A percentile compares a stretch with the other conserved stretches of the same genome.
These are phyloP conservation scores for Sipha flava DNA, from an alignment of 1,140 invertebrate species.

Conservation along the genomic window DNA sequence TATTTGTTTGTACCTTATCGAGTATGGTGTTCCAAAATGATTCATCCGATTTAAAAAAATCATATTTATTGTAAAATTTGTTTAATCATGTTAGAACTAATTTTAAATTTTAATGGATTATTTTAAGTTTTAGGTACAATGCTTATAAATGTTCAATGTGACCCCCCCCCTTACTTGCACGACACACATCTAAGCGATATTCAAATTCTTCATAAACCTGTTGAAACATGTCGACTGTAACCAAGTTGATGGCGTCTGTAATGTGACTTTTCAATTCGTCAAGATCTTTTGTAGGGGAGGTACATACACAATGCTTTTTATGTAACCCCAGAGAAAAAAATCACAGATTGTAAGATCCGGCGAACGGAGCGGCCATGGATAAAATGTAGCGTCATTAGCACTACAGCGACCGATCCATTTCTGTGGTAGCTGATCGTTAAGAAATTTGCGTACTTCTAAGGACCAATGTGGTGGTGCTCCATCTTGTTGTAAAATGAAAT, in stretches of 20 bases:
- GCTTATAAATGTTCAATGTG: background rate
- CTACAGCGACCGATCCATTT: background rate
- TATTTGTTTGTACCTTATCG: too few species aligned
- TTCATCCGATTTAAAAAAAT: too few species aligned
- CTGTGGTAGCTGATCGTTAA: background rate
- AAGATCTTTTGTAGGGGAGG: too few species aligned
- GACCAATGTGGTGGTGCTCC: conserved; percentile 39
- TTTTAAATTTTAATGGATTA: too few species aligned
- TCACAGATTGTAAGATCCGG: background rate
- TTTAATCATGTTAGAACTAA: too few species aligned
- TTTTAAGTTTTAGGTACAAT: background rate
- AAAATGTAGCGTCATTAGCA: background rate
- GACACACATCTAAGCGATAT: background rate
- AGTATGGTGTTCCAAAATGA: too few species aligned
- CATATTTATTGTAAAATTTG: too few species aligned
- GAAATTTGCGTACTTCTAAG: conserved; percentile 26
- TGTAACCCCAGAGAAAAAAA: background rate
- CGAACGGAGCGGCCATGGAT: background rate
- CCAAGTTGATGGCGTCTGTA: too few species aligned
- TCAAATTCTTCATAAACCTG: background rate
- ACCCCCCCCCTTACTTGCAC: background rate
- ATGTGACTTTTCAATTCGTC: too few species aligned
- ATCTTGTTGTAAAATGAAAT: conserved; percentile 37
- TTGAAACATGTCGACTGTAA: too few species aligned
- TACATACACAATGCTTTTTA: background rate